These are phyloP conservation scores for Chrysochloris asiatica DNA, from an alignment of 2,113 vertebrate species.

Conservation along the genomic window DNA sequence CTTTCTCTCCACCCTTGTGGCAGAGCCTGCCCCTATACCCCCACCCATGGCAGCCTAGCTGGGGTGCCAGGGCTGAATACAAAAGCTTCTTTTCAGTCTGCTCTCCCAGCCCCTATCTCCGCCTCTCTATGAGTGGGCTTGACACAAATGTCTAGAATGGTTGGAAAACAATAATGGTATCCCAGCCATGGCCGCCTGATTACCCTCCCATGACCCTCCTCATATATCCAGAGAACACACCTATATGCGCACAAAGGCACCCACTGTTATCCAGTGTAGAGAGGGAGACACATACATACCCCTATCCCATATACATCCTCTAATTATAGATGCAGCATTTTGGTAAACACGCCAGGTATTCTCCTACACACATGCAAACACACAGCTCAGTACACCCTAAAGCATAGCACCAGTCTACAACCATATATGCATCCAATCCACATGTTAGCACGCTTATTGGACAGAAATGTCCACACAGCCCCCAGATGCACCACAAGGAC, in stretches of 20 bases:
- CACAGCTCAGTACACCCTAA: background rate
- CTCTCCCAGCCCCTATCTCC: background rate
- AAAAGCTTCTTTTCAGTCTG: constrained; percentile 55
- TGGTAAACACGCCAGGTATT: background rate
- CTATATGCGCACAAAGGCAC: background rate
- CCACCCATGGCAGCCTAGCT: background rate
- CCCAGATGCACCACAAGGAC: background rate
- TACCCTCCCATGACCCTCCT: background rate
- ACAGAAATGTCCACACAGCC: background rate
- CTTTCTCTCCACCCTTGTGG: background rate
- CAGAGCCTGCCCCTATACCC: background rate
- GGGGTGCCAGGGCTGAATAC: constrained; percentile 29
- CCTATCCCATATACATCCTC: background rate
- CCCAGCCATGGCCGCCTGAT: background rate
- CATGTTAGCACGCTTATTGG: background rate
- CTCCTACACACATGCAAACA: background rate
- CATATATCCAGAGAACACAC: background rate
- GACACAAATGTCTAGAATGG: background rate
- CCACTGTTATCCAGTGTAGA: background rate
- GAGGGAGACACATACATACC: background rate
- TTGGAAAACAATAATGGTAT: constrained; percentile 34
- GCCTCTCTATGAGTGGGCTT: constrained; percentile 6
- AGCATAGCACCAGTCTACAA: background rate
- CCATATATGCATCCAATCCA: background rate
- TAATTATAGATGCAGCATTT: background rate